Base-by-base conservation (phyloP, 2,888 invertebrate genomes). In the Xestia ashworthii region DNA sequence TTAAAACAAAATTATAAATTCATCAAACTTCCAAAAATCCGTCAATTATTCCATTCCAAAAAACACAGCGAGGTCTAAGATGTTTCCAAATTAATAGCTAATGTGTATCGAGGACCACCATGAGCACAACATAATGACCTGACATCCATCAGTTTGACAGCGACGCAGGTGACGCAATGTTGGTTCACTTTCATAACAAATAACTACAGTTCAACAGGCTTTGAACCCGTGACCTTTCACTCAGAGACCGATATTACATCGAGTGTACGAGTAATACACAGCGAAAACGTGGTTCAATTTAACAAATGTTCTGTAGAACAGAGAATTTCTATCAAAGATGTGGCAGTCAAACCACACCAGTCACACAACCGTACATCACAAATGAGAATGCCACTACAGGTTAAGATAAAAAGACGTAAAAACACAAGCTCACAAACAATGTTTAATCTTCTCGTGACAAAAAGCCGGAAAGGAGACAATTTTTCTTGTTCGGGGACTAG, bases 141-240 rank as follows among this genome's bases (percentile, higher is more conserved):
- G 67, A 6, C 48, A 69, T 58, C n/a, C 46, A 55, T 80, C 65
- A 84, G 48, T 50, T 46, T 19, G 62, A 12, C 66, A 46, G n/a
- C 55, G 38, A 22, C 1, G 55, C 53, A 3, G 48, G 38, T 83
- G 81, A 85, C 25, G 83, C 66, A 81, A 83, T 58, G 53, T 58
- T 53, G 25, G 71, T 22, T 65, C 64, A 74, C 70, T 84, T 81
- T 72, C 72, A 74, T 78, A 78, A 78, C 64, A 84, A 74, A 84
- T 68, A 80, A 53, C 70, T 58, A 55, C 76, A 74, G 74, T 72
- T 85, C 55, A 66, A n/a, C 53, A 55, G 67, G 71, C 80, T 73
- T 83, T 84, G 81, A 80, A 80, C 84, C 50, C 46, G 60, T 73
- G 84, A 76, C 84, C 84, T 84, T 80, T 84, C 65, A 72, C 55